Evolutionary conservation across 2,113 vertebrate genomes (phyloP).

Genomic region (Tautogolabrus adspersus): DNA sequence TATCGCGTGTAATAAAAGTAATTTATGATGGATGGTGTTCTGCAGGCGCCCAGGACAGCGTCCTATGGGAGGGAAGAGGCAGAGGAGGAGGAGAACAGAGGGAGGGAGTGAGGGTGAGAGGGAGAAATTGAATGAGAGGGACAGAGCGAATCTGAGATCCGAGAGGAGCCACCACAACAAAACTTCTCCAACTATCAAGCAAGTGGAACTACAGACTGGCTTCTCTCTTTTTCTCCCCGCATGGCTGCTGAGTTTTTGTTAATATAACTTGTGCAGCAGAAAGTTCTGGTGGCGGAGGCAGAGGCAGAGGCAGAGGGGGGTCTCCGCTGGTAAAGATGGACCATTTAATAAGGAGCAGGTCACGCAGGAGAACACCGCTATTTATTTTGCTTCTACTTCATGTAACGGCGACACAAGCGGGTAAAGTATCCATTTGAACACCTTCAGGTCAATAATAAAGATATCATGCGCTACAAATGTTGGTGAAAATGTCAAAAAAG

Average conservation of each 20-base stretch:
- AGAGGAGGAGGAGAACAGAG: constrained; percentile 66
- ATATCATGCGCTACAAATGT: not conserved
- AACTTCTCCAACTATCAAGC: constrained; percentile 70
- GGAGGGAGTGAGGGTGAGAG: constrained; percentile 76
- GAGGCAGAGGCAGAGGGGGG: constrained; percentile 56
- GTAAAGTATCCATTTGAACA: constrained; percentile 75
- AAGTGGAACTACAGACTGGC: constrained; percentile 61
- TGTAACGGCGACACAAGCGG: constrained; percentile 61
- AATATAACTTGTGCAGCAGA: constrained; percentile 31
- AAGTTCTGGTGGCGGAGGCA: constrained; percentile 63
- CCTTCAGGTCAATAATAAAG: constrained; percentile 4
- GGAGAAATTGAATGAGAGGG: constrained; percentile 82
- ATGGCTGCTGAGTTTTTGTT: constrained; percentile 70
- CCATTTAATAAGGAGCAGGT: constrained; percentile 62
- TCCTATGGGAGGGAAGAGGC: constrained; percentile 68
- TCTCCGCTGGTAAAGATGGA: constrained; percentile 76
- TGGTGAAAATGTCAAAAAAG: not conserved
- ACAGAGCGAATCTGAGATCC: constrained; percentile 65
- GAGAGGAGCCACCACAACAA: constrained; percentile 73
- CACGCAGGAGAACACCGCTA: constrained; percentile 63
- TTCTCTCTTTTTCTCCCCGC: constrained; percentile 41
- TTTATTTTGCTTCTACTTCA: constrained; percentile 70
- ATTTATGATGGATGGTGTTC: constrained; percentile 65
- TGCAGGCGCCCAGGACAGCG: constrained; percentile 55
- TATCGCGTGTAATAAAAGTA: constrained; percentile 48